Evolutionary conservation across 2,113 vertebrate genomes (phyloP).

Genomic region (rat (Rattus norvegicus)): DNA sequence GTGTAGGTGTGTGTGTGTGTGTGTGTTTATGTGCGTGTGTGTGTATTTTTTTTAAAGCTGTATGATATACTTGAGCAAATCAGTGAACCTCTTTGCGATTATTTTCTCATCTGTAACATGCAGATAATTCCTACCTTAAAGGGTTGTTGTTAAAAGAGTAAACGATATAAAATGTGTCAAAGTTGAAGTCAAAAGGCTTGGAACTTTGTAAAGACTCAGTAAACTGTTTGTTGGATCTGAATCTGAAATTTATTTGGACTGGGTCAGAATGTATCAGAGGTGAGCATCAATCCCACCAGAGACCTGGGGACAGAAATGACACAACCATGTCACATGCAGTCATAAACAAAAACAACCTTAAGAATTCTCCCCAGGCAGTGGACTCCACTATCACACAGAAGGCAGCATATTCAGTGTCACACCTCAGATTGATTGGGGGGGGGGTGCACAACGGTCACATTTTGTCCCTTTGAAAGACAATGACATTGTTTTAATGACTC

Average conservation of each 20-base stretch:
- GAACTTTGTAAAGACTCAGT: constrained; percentile 72
- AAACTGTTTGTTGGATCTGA: constrained; percentile 69
- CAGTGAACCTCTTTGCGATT: constrained; percentile 78
- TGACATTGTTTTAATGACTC: constrained; percentile 28
- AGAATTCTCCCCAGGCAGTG: neutral
- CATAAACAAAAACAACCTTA: neutral
- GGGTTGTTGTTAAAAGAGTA: constrained; percentile 78
- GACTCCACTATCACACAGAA: neutral
- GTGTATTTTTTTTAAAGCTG: constrained; percentile 44
- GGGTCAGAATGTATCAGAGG: constrained; percentile 33
- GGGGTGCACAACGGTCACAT: neutral
- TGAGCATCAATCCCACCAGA: constrained; percentile 22
- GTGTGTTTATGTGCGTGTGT: neutral
- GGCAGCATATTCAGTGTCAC: neutral
- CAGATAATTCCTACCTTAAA: constrained; percentile 76
- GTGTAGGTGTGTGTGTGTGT: constrained; percentile 65
- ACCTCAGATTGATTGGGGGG: neutral
- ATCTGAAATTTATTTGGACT: constrained; percentile 58
- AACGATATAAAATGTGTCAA: constrained; percentile 80
- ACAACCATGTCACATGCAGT: constrained; percentile 2
- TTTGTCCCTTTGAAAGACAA: constrained; percentile 51
- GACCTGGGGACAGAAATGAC: constrained; percentile 26
- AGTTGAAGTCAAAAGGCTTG: constrained; percentile 80
- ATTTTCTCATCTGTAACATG: constrained; percentile 79
- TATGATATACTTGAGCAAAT: constrained; percentile 82